These are phyloP conservation scores for Manis crassicaudata DNA, from an alignment of 2,797 vertebrate genomes.

Conservation along the genomic window DNA sequence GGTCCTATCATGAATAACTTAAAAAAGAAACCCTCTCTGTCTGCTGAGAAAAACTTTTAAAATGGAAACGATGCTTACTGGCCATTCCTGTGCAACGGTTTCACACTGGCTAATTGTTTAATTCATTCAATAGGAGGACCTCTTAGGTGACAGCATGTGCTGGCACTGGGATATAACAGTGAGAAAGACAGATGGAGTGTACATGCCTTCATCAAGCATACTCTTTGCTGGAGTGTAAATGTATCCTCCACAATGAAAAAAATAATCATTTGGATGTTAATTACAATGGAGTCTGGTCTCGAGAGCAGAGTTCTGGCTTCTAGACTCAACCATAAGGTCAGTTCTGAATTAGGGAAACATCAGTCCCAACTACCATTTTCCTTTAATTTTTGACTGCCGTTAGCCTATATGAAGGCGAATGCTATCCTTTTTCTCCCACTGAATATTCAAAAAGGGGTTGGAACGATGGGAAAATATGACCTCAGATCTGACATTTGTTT, in stretches of 20 bases:
- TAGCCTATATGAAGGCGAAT: background rate
- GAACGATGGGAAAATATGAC: background rate
- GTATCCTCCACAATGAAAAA: background rate
- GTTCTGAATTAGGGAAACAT: background rate
- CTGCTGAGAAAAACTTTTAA: slow-evolving; percentile 1
- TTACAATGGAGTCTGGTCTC: background rate
- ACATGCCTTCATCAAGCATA: background rate
- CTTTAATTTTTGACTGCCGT: background rate
- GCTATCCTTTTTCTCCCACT: background rate
- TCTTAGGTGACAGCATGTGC: background rate
- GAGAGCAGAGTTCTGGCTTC: background rate
- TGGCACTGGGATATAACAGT: background rate
- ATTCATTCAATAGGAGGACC: background rate
- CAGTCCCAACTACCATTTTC: background rate
- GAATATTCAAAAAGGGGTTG: background rate
- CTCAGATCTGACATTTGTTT: slow-evolving; percentile 17
- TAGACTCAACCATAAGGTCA: background rate
- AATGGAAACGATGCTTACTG: background rate
- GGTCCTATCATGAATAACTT: background rate
- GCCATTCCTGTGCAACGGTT: background rate
- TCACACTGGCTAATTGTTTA: background rate
- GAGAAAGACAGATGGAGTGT: background rate
- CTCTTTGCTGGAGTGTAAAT: background rate
- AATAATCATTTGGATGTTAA: background rate
- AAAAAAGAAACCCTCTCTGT: background rate